Evolutionary conservation across 35 echinoderm and acorn worm species (phyloP).

Genomic region (Ophiothrix spiculata): DNA sequence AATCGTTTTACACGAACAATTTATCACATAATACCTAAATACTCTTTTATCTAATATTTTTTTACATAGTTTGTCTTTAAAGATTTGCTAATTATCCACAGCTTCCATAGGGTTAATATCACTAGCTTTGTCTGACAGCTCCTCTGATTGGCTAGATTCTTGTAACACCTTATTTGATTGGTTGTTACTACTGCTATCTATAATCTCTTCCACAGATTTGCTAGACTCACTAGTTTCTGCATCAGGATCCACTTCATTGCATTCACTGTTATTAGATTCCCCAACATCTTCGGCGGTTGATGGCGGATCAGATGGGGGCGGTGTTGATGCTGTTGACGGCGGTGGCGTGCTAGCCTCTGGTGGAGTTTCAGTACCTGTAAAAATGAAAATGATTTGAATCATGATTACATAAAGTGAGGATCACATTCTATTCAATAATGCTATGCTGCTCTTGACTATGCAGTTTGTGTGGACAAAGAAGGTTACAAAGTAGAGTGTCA

Average conservation of each 20-base stretch:
- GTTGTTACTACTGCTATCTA: too few relatives aligned
- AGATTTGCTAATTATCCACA: not conserved
- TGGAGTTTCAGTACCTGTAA: not conserved
- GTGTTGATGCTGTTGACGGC: conserved; percentile 7
- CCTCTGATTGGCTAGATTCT: not conserved
- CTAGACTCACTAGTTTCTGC: not conserved
- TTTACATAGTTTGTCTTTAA: not conserved
- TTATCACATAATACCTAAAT: not conserved
- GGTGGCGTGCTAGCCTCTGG: not conserved
- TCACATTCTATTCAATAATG: too few relatives aligned
- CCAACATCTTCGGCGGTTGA: not conserved
- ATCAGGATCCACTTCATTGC: not conserved
- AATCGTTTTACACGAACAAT: not conserved
- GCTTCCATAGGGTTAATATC: not conserved
- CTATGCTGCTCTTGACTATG: too few relatives aligned
- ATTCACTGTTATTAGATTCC: not conserved
- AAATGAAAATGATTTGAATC: too few relatives aligned
- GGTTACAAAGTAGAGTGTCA: too few relatives aligned
- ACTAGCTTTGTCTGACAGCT: not conserved
- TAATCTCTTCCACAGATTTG: not conserved
- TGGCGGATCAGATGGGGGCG: not conserved
- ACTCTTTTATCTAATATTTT: not conserved
- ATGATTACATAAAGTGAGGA: too few relatives aligned
- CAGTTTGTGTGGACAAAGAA: too few relatives aligned
- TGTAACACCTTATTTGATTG: too few relatives aligned